Base-by-base conservation (phyloP, 2,888 invertebrate genomes). In the Eudemis profundana region DNA sequence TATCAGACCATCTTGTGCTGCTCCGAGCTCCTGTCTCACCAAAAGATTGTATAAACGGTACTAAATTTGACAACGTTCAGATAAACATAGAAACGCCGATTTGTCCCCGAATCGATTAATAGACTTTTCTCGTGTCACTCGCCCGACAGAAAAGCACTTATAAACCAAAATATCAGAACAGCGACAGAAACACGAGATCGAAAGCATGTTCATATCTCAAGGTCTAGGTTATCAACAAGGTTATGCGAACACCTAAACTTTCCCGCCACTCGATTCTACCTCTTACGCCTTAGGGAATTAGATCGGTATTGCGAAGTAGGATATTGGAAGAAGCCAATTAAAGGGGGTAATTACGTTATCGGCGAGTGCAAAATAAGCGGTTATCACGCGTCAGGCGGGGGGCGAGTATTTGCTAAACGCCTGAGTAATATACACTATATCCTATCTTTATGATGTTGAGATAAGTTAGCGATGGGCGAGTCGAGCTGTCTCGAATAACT, bases 171-270 rank as follows among this genome's bases (percentile, higher is more conserved):
- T 47, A 29, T 23, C 12, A 19, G 17, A n/a, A 38, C 40, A 5
- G 19, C 14, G 21, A 21, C 2, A 47, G 23, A n/a, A 14, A 21
- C 8, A 50, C 12, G 36, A 65, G 53, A 61, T 59, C 51, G 59
- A 44, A 64, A 69, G 63, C 65, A 61, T 68, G 64, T 62, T 59
- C 42, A 65, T 68, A 74, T 69, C 67, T 50, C 14, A 70, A 73
- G 78, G 78, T 72, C 74, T 69, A 68, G 76, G 78, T 77, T 76
- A 76, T 75, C 72, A 49, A 49, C 60, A 49, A 60, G 27, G 61
- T 49, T 42, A 51, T 10, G 14, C 12, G n/a, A 8, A 36, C 40
- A 50, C 17, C 33, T 56, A 49, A 49, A 51, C 51, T 65, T 38
- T 59, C 64, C 42, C 29, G 33, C 29, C 46, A 59, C 51, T 29